Evolutionary conservation across 2,797 vertebrate genomes (phyloP), one percentile per base, ranked within the genome.

Genomic region (Spinibarbus caldwelli): DNA sequence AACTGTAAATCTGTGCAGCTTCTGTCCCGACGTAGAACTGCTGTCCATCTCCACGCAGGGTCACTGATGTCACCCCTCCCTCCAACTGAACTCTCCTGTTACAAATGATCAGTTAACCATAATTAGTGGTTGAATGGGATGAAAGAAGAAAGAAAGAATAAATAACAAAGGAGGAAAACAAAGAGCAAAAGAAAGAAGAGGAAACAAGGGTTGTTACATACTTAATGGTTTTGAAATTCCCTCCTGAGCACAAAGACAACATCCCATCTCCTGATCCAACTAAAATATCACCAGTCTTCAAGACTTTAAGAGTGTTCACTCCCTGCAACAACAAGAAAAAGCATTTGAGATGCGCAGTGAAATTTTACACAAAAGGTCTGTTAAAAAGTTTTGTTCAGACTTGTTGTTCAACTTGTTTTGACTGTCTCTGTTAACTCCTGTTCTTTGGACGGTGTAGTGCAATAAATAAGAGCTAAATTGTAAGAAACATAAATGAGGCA

Each of bases 21-120:
- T 95, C 93, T 1, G 97, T 98, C 52, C 97, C 97, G 0, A 95
- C 91, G 66, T 95, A 97, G 91, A 97, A 95, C 89, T 97, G 95
- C 76, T 96, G 95, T 1, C 93, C 96, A 54, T 96, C 95, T 81
- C 94, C 96, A 85, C 94, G 91, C 23, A 94, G 43, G 0, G 95
- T 89, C 67, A 99, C 95, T 15, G 97, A 99, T 1, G 96, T 97
- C 88, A 99, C 90, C 0, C 93, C 93, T 23, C 97, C 96, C 78
- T 96, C 95, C 89, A 99, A 91, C 84, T 96, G 93, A 68, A 96
- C 91, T 78, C 93, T 92, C 91, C 97, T 99, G 67, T 79, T n/a
- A 72, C 38, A 85, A 62, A 77, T 57, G 0, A 84, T 54, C n/a
- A 68, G 11, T 57, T 11, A 45, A 26, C 17, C 4, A 41, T 36